Conservation (phyloP, 2,888 invertebrate genomes). For the Agonum fuliginosum region DNA sequence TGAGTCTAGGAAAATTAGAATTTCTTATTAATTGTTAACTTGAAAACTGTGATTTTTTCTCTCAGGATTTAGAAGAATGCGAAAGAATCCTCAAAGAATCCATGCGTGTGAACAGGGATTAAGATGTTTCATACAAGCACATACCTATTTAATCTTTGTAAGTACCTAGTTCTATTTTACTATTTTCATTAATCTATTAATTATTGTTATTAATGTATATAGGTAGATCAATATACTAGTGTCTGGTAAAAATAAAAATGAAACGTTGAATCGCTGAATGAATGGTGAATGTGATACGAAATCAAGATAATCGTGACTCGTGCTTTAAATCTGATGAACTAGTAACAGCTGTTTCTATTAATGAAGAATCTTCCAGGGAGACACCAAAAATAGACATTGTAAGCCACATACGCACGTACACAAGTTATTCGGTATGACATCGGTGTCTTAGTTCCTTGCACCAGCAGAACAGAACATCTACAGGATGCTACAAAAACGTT, state of each 20-base stretch:
- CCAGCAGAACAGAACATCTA: background rate
- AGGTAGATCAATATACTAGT: too few relatives aligned
- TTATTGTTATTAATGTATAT: too few relatives aligned
- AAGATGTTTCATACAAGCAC: too few relatives aligned
- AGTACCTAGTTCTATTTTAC: too few relatives aligned
- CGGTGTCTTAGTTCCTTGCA: conserved; percentile 19
- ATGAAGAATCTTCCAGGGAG: conserved; percentile 51
- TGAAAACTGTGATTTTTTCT: too few relatives aligned
- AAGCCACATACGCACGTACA: conserved; percentile 22
- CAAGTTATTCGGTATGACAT: conserved; percentile 42
- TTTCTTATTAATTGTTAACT: too few relatives aligned
- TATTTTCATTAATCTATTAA: too few relatives aligned
- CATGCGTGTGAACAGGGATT: too few relatives aligned
- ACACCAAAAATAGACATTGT: conserved; percentile 46
- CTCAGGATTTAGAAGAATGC: too few relatives aligned
- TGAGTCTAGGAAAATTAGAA: too few relatives aligned
- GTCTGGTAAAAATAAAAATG: background rate
- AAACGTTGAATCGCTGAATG: background rate
- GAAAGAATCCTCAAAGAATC: too few relatives aligned
- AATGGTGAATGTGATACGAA: conserved; percentile 2
- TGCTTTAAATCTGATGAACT: conserved; percentile 42
- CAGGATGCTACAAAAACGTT: background rate
- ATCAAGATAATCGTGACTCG: background rate
- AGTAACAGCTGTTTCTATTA: conserved; percentile 54
- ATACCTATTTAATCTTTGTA: too few relatives aligned